A percentile compares a stretch with the other conserved stretches of the same genome.
These are phyloP conservation scores for Caenorhabditis inopinata DNA, from an alignment of 1,140 invertebrate genomes.

Conservation along the genomic window DNA sequence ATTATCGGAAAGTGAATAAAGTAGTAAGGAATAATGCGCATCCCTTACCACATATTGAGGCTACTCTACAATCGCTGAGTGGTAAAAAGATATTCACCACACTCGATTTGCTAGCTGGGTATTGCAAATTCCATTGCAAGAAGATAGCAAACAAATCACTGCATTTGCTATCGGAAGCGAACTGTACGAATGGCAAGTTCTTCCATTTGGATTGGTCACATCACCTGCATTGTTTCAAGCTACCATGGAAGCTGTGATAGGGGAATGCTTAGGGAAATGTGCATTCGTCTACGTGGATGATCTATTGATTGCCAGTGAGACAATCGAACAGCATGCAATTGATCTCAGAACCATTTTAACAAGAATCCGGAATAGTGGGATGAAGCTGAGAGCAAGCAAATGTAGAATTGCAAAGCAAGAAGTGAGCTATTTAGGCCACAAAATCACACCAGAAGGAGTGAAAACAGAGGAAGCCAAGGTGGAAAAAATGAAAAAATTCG, in stretches of 20 bases:
- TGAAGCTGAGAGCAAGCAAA: background rate
- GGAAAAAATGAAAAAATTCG: background rate
- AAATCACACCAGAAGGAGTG: background rate
- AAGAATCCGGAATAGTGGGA: background rate
- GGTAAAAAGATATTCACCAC: conserved; percentile 67
- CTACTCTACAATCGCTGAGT: conserved; percentile 66
- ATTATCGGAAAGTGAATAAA: conserved; percentile 69
- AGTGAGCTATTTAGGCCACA: conserved; percentile 25
- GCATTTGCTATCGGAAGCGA: conserved; percentile 43
- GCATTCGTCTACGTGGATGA: conserved; percentile 34
- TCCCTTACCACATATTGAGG: conserved; percentile 70
- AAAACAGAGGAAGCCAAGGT: background rate
- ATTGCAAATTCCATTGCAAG: conserved; percentile 20
- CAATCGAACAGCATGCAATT: background rate
- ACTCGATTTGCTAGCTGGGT: conserved; percentile 66
- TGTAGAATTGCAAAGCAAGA: background rate
- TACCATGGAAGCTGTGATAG: conserved; percentile 40
- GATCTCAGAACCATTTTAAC: background rate
- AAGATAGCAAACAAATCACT: conserved; percentile 13
- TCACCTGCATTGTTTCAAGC: conserved; percentile 39
- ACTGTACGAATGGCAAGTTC: conserved; percentile 36
- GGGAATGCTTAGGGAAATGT: background rate
- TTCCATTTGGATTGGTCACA: conserved; percentile 44
- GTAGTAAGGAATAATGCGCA: conserved; percentile 68
- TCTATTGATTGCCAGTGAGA: conserved; percentile 11